Evolutionary conservation across 2,113 vertebrate species (phyloP).

Genomic region (Pogona vitticeps): DNA sequence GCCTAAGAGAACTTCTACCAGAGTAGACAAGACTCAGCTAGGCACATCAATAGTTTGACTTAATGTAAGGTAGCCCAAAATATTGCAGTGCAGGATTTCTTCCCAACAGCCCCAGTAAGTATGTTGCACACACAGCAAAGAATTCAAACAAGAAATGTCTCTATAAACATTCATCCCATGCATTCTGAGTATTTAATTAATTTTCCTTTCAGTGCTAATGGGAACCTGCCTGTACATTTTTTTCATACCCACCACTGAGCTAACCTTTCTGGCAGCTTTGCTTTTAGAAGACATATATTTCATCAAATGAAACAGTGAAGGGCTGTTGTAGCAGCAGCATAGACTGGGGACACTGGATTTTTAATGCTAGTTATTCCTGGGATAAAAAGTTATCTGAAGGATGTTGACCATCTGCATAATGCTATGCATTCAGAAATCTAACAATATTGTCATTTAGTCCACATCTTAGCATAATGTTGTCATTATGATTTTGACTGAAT

Average conservation of each 20-base stretch:
- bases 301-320: neutral
- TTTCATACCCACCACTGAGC: neutral
- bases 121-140: neutral
- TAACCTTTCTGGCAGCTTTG: neutral
- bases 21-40: neutral
- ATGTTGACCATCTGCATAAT: neutral
- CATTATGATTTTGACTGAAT: constrained; percentile 4
- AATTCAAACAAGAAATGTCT: neutral
- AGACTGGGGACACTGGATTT: neutral
- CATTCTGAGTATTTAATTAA: neutral
- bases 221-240: neutral
- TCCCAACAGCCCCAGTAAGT: neutral
- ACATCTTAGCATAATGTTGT: accelerated
- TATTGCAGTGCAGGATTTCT: neutral
- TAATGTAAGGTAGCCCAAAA: neutral
- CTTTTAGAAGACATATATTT: neutral
- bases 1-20: neutral
- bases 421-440: neutral
- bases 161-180: neutral
- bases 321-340: neutral
- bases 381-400: neutral
- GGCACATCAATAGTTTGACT: neutral
- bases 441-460: accelerated
- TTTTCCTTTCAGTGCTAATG: neutral
- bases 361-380: neutral